phyloP scores from a whole-genome alignment of 2,113 vertebrate genomes.

The Procapra przewalskii region DNA sequence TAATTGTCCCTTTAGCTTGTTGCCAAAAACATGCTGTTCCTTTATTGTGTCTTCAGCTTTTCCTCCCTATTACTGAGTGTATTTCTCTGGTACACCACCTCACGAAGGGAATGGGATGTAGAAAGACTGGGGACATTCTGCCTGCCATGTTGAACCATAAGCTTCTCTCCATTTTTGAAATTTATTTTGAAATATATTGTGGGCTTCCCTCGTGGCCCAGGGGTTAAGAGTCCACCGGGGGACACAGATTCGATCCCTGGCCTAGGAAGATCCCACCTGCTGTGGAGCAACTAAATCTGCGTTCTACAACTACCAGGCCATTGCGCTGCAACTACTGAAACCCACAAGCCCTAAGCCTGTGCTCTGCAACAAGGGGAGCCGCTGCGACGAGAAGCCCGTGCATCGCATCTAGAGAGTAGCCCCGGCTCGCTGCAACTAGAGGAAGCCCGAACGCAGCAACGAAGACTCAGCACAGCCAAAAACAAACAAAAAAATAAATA shows the following conservation, averaged over 20 bases:
- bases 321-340: not conserved
- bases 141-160: not conserved
- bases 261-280: not conserved
- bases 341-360: not conserved
- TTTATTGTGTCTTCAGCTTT: not conserved
- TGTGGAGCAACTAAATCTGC: not conserved
- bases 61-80: not conserved
- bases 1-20: not conserved
- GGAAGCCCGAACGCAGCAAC: accelerated
- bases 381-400: not conserved
- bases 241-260: not conserved
- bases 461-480: not conserved
- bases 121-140: not conserved
- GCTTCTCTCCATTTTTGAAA: not conserved
- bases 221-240: not conserved
- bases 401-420: not conserved
- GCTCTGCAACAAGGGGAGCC: not conserved
- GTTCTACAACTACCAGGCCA: accelerated
- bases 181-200: not conserved
- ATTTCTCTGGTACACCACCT: not conserved
- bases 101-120: not conserved
- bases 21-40: not conserved
- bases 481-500: not conserved
- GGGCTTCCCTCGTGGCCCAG: not conserved
- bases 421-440: not conserved